A percentile compares a stretch with the other conserved stretches of the same genome.
Evolutionary conservation across 1,140 invertebrate species (phyloP).

Genomic region (Goniozus legneri): DNA sequence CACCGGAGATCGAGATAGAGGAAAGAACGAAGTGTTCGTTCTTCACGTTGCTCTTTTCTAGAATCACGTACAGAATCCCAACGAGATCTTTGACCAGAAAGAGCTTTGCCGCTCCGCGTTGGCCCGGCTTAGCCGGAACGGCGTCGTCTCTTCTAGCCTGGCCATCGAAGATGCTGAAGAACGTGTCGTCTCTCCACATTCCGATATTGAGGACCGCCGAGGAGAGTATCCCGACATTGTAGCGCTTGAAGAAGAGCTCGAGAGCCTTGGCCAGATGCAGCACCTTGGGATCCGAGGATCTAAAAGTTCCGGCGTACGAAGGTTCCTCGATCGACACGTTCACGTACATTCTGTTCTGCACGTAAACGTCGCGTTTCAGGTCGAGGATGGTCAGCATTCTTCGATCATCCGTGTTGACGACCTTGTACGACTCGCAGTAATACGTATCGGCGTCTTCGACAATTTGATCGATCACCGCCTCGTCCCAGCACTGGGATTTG

Average conservation of each 20-base stretch:
- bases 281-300: constrained; percentile 32
- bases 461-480: constrained; percentile 42
- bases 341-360: constrained; percentile 32
- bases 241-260: constrained; percentile 36
- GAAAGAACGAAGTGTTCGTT: constrained; percentile 42
- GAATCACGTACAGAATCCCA: constrained; percentile 37
- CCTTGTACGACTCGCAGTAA: constrained; percentile 38
- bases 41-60: constrained; percentile 36
- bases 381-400: constrained; percentile 28
- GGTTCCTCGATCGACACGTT: constrained; percentile 36
- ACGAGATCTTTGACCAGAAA: constrained; percentile 33
- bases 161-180: constrained; percentile 43
- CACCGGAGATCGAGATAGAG: constrained; percentile 19
- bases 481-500: constrained; percentile 40
- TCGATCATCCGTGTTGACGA: constrained; percentile 30
- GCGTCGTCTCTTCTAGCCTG: constrained; percentile 35
- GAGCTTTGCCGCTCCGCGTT: constrained; percentile 33
- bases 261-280: constrained; percentile 39
- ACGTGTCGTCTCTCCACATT: constrained; percentile 35
- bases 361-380: constrained; percentile 23
- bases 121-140: constrained; percentile 9
- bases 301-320: constrained; percentile 37
- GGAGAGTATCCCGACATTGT: constrained; percentile 32
- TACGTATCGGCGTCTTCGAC: constrained; percentile 45
- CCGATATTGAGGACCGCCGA: constrained; percentile 40